Evolutionary conservation across 2,888 invertebrate genomes (phyloP), one percentile per base, ranked within the genome.

Genomic region (Rugalucina vietnamica): DNA sequence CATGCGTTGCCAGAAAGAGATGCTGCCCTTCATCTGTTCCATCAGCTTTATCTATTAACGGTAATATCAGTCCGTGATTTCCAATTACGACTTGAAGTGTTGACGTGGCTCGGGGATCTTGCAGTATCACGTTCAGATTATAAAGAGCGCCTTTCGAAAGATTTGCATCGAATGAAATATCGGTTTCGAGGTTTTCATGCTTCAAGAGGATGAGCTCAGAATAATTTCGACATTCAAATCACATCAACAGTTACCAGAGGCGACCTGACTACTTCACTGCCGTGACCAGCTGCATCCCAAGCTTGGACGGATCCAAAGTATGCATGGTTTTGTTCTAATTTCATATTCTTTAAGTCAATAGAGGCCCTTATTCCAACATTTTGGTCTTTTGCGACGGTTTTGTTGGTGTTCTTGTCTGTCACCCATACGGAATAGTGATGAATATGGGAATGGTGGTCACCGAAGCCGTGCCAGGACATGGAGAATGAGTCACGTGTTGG

Each of bases 391-490:
- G 65, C n/a, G 4, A 36, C 43, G 14, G 34, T 37, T 29, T 43
- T 12, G 43, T 2, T 43, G 43, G 21, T 39, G 18, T n/a, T 73
- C 1, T 80, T 75, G 65, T 73, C 60, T 60, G 29, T 60, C 27
- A 85, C 24, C 0, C 83, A 82, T 14, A 84, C 76, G 12, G 71
- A 69, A 72, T 88, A 89, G 0, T 49, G 65, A 24, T 69, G 18
- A 21, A 90, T 78, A 24, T 74, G 81, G 1, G 88, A 88, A 60
- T 88, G 79, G 10, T 37, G 57, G 70, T 90, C 89, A 21, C 84
- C 77, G 43, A 90, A 90, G 3, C 89, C 89, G 60, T 85, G 85
- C 89, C 89, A 90, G 3, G 89, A 90, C 14, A 80, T 78, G 1
- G 71, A 71, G 12, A 88, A 21, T 14, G 69, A 36, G 10, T 76